phyloP scores from a whole-genome alignment of 2,888 invertebrate species.

The Orthosia incerta region DNA sequence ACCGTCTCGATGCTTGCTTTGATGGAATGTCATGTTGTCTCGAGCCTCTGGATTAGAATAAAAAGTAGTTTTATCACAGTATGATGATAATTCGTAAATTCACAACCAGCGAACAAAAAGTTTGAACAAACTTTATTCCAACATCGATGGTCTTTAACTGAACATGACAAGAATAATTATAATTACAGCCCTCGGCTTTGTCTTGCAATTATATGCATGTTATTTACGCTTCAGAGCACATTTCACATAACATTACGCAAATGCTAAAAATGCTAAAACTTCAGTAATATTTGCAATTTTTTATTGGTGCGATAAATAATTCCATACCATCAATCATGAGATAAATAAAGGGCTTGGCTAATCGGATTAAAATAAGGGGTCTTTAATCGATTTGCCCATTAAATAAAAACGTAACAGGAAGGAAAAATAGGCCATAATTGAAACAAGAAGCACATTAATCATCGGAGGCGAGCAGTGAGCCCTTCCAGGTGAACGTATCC shows the following conservation, averaged over 20 bases:
- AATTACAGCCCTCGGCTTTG: conserved; percentile 22
- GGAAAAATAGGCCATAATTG: conserved; percentile 37
- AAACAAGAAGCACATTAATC: conserved; percentile 68
- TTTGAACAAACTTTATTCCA: conserved; percentile 30
- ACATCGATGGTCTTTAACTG: conserved; percentile 1
- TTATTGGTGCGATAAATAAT: conserved; percentile 15
- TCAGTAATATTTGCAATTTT: conserved; percentile 13
- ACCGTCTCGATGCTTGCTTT: no score
- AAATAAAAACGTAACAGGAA: conserved; percentile 1
- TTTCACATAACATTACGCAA: conserved; percentile 16
- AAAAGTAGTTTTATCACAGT: no score
- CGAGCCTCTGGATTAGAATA: no score
- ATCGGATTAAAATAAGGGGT: not conserved
- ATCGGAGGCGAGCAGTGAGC: conserved; percentile 53
- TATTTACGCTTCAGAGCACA: conserved; percentile 20
- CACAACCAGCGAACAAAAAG: not conserved
- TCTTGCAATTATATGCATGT: conserved; percentile 43
- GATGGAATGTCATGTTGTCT: no score
- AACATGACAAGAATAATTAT: conserved; percentile 41
- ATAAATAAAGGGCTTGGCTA: not conserved
- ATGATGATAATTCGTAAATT: not conserved
- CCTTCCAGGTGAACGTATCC: conserved; percentile 79
- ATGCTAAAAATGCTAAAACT: conserved; percentile 2
- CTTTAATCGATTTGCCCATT: conserved; percentile 12
- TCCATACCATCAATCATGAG: conserved; percentile 3